Conservation (phyloP, 1,140 invertebrate species). For the Bombus huntii region DNA sequence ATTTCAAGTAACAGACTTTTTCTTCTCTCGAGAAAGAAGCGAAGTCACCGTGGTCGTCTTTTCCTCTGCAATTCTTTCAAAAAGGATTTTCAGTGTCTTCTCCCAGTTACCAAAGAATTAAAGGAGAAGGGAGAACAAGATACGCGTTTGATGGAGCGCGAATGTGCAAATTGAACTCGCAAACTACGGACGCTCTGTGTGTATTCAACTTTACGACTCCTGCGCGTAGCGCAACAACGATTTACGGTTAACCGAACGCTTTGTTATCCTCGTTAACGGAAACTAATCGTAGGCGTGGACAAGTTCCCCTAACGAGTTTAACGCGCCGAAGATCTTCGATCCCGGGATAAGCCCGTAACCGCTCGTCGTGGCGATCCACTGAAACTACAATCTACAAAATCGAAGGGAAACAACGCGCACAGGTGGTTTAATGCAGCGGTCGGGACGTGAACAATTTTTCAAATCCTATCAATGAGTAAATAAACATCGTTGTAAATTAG, state of each 20-base stretch:
- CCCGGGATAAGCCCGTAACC: background rate
- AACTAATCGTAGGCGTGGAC: slow-evolving; percentile 35
- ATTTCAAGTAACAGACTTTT: background rate
- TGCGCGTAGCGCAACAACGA: slow-evolving; percentile 34
- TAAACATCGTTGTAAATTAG: background rate
- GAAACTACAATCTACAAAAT: slow-evolving; percentile 22
- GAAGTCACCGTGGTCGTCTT: background rate
- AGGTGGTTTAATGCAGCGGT: slow-evolving; percentile 26
- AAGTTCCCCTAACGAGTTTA: slow-evolving; percentile 44
- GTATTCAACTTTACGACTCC: slow-evolving; percentile 41
- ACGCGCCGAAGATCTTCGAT: slow-evolving; percentile 53
- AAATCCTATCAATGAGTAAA: background rate
- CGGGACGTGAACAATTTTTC: background rate
- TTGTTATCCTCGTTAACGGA: slow-evolving; percentile 59
- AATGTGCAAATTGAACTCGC: background rate
- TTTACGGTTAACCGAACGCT: slow-evolving; percentile 63
- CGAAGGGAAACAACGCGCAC: background rate
- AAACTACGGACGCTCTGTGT: background rate
- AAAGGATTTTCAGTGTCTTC: no score
- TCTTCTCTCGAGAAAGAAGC: background rate
- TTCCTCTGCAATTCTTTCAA: background rate
- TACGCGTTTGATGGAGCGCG: background rate
- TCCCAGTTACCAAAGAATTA: no score
- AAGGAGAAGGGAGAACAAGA: no score
- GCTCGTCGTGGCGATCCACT: background rate